phyloP scores from a whole-genome alignment of 2,113 vertebrate species.

The Siphamia tubifer region DNA sequence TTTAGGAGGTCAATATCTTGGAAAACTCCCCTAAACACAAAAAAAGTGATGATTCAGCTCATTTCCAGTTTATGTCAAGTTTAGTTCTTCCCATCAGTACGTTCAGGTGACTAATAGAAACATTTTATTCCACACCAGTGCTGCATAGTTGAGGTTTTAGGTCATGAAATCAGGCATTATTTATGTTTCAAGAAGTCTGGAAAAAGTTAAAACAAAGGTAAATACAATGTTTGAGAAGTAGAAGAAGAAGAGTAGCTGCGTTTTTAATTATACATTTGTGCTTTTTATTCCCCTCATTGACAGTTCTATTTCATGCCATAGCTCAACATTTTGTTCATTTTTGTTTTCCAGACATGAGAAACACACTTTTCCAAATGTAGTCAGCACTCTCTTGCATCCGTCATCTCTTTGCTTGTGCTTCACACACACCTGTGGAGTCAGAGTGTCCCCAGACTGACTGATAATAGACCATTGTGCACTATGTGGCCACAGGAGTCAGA shows the following conservation, averaged over 20 bases:
- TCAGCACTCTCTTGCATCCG: neutral
- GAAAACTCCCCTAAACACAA: no score
- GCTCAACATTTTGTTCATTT: no score
- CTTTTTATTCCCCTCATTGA: neutral
- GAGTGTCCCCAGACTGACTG: constrained; percentile 38
- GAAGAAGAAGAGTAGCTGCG: no score
- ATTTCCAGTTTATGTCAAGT: neutral
- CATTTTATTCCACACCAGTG: neutral
- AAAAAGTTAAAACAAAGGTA: no score
- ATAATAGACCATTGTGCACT: constrained; percentile 50
- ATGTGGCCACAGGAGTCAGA: constrained; percentile 32
- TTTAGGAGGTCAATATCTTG: neutral
- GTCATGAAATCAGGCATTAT: neutral
- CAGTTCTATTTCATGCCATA: neutral
- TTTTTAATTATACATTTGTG: no score
- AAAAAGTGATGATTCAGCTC: neutral
- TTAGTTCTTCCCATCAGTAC: neutral
- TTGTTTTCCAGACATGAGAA: neutral
- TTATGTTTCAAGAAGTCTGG: no score
- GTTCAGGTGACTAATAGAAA: neutral
- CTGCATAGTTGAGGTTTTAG: neutral
- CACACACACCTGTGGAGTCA: constrained; percentile 23
- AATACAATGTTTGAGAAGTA: no score
- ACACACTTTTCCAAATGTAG: neutral
- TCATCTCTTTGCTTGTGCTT: neutral